phyloP scores from a whole-genome alignment of 1,140 invertebrate genomes.

The Papilio aristodemus region DNA sequence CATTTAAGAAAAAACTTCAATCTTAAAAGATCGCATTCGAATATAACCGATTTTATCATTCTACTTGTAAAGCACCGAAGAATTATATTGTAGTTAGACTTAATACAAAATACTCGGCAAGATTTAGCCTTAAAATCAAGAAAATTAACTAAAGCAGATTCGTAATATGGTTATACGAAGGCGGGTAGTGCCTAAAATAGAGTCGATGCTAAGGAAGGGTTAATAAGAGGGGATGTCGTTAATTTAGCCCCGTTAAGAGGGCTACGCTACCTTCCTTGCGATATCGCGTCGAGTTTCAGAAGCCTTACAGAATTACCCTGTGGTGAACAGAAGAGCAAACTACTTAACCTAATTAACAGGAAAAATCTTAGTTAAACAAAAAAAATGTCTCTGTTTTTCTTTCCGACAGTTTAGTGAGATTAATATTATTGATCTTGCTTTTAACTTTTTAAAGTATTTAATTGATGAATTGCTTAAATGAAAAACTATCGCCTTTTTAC shows the following conservation, averaged over 20 bases:
- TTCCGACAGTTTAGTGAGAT: neutral
- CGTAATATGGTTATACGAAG: conserved; percentile 50
- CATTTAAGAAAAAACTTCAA: conserved; percentile 15
- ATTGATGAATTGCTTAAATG: neutral
- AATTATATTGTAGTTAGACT: neutral
- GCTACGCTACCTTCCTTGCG: conserved; percentile 40
- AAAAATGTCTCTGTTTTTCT: conserved; percentile 37
- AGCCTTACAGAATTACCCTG: conserved; percentile 61
- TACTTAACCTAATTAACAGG: conserved; percentile 67
- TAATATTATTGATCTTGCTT: neutral
- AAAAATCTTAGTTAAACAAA: conserved; percentile 43
- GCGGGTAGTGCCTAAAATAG: conserved; percentile 62
- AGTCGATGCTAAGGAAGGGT: conserved; percentile 60
- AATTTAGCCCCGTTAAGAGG: conserved; percentile 63
- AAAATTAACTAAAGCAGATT: conserved; percentile 46
- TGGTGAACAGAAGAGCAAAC: conserved; percentile 54
- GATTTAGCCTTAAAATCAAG: conserved; percentile 48
- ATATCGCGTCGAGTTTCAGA: conserved; percentile 63
- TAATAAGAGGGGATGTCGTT: conserved; percentile 70
- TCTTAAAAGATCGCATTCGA: conserved; percentile 24
- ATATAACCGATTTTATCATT: conserved; percentile 18
- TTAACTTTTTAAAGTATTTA: neutral
- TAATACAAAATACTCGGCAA: conserved; percentile 3
- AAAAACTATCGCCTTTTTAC: neutral
- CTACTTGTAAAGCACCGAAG: neutral